A percentile compares a stretch with the other conserved stretches of the same genome.
phyloP scores from a whole-genome alignment of 2,888 invertebrate genomes.

The Ctena decussata region DNA sequence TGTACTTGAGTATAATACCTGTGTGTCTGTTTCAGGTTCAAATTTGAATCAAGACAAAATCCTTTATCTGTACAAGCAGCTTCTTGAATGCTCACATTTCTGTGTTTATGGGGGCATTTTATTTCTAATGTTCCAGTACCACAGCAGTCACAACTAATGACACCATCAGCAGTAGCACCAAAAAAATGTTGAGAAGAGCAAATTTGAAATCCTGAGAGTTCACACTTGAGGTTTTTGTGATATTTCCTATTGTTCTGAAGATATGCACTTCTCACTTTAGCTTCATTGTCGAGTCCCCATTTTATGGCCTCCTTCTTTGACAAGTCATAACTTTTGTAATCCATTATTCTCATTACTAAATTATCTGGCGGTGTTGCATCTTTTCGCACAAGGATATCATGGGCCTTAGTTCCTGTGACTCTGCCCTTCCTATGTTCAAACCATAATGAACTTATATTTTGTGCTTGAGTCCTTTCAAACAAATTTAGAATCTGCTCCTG shows the following conservation, averaged over 20 bases:
- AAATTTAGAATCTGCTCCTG: constrained; percentile 4
- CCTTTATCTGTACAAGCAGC: constrained; percentile 17
- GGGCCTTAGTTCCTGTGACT: constrained; percentile 26
- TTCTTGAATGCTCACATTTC: neutral
- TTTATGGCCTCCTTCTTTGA: constrained; percentile 16
- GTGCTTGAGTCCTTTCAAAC: neutral
- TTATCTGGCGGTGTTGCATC: constrained; percentile 16
- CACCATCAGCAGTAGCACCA: constrained; percentile 50
- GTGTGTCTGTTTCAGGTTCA: constrained; percentile 17
- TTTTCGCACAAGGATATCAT: constrained; percentile 14
- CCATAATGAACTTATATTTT: constrained; percentile 16
- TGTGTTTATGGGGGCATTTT: constrained; percentile 52
- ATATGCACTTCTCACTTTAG: neutral
- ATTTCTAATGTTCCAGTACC: constrained; percentile 43
- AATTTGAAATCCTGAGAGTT: constrained; percentile 1
- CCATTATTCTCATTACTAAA: constrained; percentile 11
- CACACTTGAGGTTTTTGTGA: neutral
- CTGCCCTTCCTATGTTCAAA: constrained; percentile 32
- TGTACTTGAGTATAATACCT: constrained; percentile 44
- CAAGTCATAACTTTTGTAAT: constrained; percentile 16
- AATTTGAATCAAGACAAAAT: constrained; percentile 11
- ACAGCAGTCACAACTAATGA: constrained; percentile 39
- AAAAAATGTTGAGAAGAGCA: constrained; percentile 15
- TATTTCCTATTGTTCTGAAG: neutral
- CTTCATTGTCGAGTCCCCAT: constrained; percentile 23